Evolutionary conservation across 1,140 invertebrate species (phyloP).

Genomic region (Macrobrachium nipponense): DNA sequence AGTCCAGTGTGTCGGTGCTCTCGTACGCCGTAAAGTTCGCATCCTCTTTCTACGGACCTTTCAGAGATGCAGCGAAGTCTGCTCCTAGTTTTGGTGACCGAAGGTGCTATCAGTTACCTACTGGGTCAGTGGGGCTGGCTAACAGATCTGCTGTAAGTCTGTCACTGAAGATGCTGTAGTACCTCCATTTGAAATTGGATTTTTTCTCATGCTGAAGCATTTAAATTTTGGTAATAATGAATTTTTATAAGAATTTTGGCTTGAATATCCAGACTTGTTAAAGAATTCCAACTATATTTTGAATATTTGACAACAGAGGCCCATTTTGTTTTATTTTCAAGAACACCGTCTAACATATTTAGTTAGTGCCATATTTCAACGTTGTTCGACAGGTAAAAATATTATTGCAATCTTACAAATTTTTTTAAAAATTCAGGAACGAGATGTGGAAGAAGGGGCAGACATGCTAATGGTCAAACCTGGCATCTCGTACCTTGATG

Average conservation of each 20-base stretch:
- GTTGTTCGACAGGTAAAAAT: not conserved
- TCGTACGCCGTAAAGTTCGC: conserved; percentile 97
- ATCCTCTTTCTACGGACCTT: conserved; percentile 95
- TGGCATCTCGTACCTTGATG: conserved; percentile 91
- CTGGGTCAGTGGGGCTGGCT: conserved; percentile 86
- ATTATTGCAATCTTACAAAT: not conserved
- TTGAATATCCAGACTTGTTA: too few species aligned
- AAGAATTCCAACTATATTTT: too few species aligned
- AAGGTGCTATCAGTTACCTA: conserved; percentile 91
- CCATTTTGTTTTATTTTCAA: too few species aligned
- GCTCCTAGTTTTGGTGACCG: conserved; percentile 91
- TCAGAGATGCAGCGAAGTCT: conserved; percentile 93
- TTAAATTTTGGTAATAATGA: too few species aligned
- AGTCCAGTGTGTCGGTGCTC: conserved; percentile 80
- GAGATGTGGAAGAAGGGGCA: conserved; percentile 93
- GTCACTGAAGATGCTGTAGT: not conserved
- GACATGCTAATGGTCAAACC: conserved; percentile 99
- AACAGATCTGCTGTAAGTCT: conserved; percentile 83
- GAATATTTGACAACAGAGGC: too few species aligned
- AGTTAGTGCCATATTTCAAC: not conserved
- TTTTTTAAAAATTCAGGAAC: conserved; percentile 72
- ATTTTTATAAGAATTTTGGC: too few species aligned
- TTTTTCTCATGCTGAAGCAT: not conserved
- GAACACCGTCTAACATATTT: too few species aligned
- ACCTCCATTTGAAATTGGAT: not conserved